Evolutionary conservation across 2,797 vertebrate species (phyloP).

Genomic region (Craterocephalus amniculus): DNA sequence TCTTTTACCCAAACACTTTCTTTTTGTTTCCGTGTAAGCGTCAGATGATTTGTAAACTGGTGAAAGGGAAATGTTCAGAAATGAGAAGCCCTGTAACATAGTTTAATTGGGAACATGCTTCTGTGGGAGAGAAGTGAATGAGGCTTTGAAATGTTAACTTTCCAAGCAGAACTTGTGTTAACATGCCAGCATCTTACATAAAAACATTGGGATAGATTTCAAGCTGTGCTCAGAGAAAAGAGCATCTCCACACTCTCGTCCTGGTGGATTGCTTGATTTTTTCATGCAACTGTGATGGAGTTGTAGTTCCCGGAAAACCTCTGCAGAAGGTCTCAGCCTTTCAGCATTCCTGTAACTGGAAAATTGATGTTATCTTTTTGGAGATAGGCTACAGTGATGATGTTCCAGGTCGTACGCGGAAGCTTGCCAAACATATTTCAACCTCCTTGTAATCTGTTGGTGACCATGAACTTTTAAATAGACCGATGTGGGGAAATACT

Average conservation of each 20-base stretch:
- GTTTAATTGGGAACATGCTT: no score
- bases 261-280: constrained; percentile 21
- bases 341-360: constrained; percentile 3
- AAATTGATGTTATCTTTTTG: constrained; percentile 9
- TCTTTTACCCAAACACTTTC: no score
- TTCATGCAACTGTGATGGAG: constrained; percentile 6
- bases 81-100: no score
- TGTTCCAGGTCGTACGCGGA: constrained; percentile 1
- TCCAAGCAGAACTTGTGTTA: no score
- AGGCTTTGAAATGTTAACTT: no score
- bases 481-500: constrained; percentile 41
- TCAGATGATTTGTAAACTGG: no score
- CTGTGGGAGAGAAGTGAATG: no score
- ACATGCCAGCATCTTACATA: no score
- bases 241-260: background rate
- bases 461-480: constrained; percentile 13
- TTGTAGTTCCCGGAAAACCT: constrained; percentile 4
- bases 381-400: constrained; percentile 6
- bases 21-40: no score
- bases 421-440: constrained; percentile 10
- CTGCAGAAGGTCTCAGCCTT: background rate
- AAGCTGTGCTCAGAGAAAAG: constrained; percentile 2
- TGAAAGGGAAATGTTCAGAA: no score
- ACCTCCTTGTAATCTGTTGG: constrained; percentile 20
- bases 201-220: background rate